Evolutionary conservation across 2,888 invertebrate genomes (phyloP).

Genomic region (Platycnemis pennipes): DNA sequence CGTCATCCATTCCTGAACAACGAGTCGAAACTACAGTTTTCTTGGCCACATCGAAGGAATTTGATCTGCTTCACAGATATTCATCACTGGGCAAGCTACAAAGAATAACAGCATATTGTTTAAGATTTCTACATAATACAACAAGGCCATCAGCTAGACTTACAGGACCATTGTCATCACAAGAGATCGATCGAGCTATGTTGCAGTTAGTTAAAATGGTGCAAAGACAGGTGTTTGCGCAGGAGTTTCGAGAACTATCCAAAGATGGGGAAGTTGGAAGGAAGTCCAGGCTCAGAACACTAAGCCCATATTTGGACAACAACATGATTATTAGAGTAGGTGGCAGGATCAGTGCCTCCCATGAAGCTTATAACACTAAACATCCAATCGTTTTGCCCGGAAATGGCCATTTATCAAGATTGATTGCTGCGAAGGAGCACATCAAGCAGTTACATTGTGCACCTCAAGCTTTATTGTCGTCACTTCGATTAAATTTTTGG

Average conservation of each 20-base stretch:
- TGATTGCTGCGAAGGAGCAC: background rate
- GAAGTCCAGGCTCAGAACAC: background rate
- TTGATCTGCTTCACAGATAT: background rate
- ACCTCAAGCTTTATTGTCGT: background rate
- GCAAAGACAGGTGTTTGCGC: no score
- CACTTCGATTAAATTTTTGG: no score
- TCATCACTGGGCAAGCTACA: background rate
- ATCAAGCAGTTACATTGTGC: background rate
- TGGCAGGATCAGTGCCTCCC: background rate
- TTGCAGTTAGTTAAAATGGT: no score
- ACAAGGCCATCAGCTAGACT: background rate
- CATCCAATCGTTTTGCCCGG: background rate
- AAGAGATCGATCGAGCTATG: no score
- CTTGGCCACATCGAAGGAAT: background rate
- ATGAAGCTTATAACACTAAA: background rate
- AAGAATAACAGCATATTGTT: conserved; percentile 6
- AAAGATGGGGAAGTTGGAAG: no score
- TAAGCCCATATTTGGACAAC: background rate
- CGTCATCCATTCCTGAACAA: background rate
- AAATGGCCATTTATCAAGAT: background rate
- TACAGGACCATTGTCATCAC: no score
- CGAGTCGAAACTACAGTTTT: background rate
- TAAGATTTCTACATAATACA: background rate
- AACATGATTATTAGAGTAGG: background rate
- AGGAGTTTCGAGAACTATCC: no score